Evolutionary conservation across 2,797 vertebrate species (phyloP), one percentile per base, ranked within the genome.

Genomic region (Coranthus polyacanthus): DNA sequence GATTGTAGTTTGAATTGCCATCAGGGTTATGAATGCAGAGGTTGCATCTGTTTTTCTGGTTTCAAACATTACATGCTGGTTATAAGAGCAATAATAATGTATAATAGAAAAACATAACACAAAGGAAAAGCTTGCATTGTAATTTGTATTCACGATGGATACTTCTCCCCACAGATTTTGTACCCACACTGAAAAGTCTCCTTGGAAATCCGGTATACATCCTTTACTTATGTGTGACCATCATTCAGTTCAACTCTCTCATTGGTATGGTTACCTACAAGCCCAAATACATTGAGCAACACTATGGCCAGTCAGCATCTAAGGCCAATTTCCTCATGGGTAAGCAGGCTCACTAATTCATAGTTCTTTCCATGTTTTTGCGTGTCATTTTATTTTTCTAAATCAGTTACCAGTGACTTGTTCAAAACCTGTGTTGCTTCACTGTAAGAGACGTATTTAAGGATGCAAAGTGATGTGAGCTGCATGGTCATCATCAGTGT

Each of bases 221-320:
- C 82, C 79, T 97, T n/a, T 97, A 96, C 82, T 86, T 98, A 51
- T 96, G 96, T 66, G 92, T 96, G 57, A 96, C 95, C 39, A 93
- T 96, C n/a, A 83, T 97, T 86, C 97, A 98, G 81, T 96, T 97
- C 84, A 98, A 98, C 88, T 96, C 96, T 56, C 92, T 98, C 65
- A 96, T 99, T 50, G 97, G 97, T 50, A 97, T 99, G 97, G 95
- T 98, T 69, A 98, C 97, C 0, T 99, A 97, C 76, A 98, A 99
- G 72, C 95, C 97, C 15, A 98, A 99, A 79, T 98, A 97, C 71
- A 98, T 98, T 11, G 97, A 98, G 50, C 96, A 98, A 22, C 97
- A 98, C 74, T 99, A 97, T 2, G 95, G 96, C 8, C 96, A 96
- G 89, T 96, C 96, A 0, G 93, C 96, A 29, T 95, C 95, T 9